Evolutionary conservation across 2,888 invertebrate species (phyloP).

Genomic region (Tetragonula carbonaria): DNA sequence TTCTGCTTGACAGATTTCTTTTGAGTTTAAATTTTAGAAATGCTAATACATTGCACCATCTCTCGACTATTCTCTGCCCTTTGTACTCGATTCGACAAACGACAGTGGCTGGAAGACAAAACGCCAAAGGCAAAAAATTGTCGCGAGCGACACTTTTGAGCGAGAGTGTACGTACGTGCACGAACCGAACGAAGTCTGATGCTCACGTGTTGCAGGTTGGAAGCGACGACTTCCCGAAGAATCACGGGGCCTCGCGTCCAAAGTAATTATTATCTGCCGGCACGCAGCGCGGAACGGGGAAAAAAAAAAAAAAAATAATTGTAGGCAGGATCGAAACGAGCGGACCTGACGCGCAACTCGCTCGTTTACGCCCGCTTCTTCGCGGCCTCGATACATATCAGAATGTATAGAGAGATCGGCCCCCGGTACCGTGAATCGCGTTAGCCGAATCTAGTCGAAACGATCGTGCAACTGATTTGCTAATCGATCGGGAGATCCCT

Average conservation of each 20-base stretch:
- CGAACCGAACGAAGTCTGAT: not conserved
- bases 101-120: no score
- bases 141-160: no score
- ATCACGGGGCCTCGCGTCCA: conserved; percentile 49
- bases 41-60: no score
- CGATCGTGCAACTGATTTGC: not conserved
- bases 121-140: no score
- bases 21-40: no score
- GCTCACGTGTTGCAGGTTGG: conserved; percentile 30
- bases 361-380: conserved; percentile 15
- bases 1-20: no score
- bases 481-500: no score
- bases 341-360: conserved; percentile 7
- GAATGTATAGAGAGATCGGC: conserved; percentile 19
- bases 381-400: conserved; percentile 32
- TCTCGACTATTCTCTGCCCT: no score
- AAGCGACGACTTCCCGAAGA: conserved; percentile 49
- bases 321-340: conserved; percentile 43
- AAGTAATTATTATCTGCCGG: conserved; percentile 61
- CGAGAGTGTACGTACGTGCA: not conserved
- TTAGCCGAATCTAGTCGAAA: not conserved
- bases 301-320: conserved; percentile 43
- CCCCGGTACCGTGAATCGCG: not conserved
- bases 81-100: no score
- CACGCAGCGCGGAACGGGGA: conserved; percentile 45